phyloP scores from a whole-genome alignment of 2,797 vertebrate genomes.

The Gouania willdenowi region DNA sequence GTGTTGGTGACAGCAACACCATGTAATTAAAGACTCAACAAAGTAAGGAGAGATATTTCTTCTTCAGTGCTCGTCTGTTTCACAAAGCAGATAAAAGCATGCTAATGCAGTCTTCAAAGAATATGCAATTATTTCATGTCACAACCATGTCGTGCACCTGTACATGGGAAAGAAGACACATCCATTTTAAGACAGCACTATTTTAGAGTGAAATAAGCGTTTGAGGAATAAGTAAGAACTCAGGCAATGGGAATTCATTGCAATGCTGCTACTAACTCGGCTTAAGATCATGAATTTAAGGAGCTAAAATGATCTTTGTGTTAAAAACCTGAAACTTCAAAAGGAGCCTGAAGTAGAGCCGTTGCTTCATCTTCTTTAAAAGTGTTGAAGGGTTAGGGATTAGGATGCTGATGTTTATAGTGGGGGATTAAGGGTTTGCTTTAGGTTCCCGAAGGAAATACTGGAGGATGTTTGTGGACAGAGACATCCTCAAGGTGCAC shows the following conservation, averaged over 20 bases:
- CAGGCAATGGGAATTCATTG: not conserved
- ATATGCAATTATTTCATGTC: not conserved
- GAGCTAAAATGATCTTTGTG: not conserved
- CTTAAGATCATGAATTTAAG: not conserved
- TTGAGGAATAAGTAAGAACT: not conserved
- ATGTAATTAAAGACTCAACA: not conserved
- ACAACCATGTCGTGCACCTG: not conserved
- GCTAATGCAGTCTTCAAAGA: slow-evolving; percentile 2
- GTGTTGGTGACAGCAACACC: not conserved
- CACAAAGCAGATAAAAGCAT: slow-evolving; percentile 1
- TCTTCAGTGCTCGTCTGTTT: no score
- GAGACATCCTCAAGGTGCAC: not conserved
- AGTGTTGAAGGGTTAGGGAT: not conserved
- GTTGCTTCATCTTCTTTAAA: not conserved
- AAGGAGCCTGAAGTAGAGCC: not conserved
- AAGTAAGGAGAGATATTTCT: not conserved
- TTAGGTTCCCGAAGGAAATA: not conserved
- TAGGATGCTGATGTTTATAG: not conserved
- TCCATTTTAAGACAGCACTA: not conserved
- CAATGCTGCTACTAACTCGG: not conserved
- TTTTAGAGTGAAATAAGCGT: not conserved
- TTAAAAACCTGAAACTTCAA: not conserved
- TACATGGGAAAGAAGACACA: no score
- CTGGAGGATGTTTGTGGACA: not conserved
- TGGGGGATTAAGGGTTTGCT: not conserved